phyloP scores from a whole-genome alignment of 2,888 invertebrate genomes.

The Spilarctia lutea region DNA sequence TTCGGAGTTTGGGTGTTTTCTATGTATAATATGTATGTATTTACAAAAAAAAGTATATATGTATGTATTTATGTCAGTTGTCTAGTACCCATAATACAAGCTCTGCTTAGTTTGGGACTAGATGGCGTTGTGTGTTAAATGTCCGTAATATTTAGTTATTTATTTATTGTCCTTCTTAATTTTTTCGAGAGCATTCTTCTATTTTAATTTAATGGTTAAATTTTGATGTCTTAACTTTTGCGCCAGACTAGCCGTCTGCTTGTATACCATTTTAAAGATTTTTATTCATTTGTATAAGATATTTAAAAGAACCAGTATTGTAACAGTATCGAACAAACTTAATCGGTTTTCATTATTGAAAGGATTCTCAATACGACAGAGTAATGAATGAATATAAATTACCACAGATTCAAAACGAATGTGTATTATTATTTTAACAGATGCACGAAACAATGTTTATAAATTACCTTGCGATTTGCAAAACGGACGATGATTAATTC shows the following conservation, averaged over 20 bases:
- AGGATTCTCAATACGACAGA: not conserved
- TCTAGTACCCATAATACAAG: too few species aligned
- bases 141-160: too few species aligned
- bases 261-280: not conserved
- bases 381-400: conserved; percentile 13
- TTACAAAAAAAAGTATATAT: too few species aligned
- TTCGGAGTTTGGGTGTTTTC: too few species aligned
- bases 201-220: too few species aligned
- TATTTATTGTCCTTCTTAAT: too few species aligned
- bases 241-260: not conserved
- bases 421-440: conserved; percentile 5
- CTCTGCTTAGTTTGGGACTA: too few species aligned
- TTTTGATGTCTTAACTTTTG: not conserved
- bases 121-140: too few species aligned
- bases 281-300: not conserved
- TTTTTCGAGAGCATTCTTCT: too few species aligned
- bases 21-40: too few species aligned
- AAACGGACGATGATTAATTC: conserved; percentile 43
- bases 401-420: conserved; percentile 7
- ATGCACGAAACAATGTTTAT: conserved; percentile 41
- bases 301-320: not conserved
- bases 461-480: conserved; percentile 42
- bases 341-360: not conserved
- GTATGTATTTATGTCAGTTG: too few species aligned
- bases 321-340: not conserved